A percentile compares a stretch with the other conserved stretches of the same genome.
Conservation (phyloP, 2,797 vertebrate species). For the Geotrypetes seraphini region DNA sequence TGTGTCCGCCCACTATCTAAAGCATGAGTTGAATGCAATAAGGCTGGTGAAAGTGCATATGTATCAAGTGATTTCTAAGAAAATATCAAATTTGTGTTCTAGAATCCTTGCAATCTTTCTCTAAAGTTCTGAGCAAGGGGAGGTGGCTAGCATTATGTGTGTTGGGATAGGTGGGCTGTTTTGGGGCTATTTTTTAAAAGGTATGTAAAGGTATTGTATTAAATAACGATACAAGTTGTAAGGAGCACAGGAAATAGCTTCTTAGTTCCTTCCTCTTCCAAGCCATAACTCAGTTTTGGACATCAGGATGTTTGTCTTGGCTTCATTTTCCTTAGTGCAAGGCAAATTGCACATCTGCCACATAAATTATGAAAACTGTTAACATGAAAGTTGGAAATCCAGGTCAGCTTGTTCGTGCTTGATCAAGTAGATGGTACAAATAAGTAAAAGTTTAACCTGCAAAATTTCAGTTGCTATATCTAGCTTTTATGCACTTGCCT, state of each 20-base stretch:
- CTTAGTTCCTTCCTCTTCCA: conserved; percentile 50
- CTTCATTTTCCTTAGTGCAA: conserved; percentile 46
- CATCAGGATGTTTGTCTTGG: conserved; percentile 60
- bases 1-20: no score
- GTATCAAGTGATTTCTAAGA: no score
- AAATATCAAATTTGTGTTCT: no score
- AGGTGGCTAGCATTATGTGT: conserved; percentile 14
- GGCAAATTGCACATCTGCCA: conserved; percentile 53
- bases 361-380: conserved; percentile 42
- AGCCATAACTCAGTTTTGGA: conserved; percentile 44
- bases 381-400: conserved; percentile 40
- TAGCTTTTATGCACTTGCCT: neutral
- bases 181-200: no score
- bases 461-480: neutral
- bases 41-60: no score
- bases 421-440: neutral
- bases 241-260: conserved; percentile 48
- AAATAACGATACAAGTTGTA: conserved; percentile 41
- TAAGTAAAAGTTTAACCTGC: conserved; percentile 2
- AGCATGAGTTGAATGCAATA: no score
- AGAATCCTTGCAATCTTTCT: conserved; percentile 11
- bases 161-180: no score
- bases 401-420: conserved; percentile 18
- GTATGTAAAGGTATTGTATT: conserved; percentile 29
- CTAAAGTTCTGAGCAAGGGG: conserved; percentile 10